These are phyloP conservation scores for Crossocerus cetratus DNA, from an alignment of 2,888 invertebrate species.

Conservation along the genomic window DNA sequence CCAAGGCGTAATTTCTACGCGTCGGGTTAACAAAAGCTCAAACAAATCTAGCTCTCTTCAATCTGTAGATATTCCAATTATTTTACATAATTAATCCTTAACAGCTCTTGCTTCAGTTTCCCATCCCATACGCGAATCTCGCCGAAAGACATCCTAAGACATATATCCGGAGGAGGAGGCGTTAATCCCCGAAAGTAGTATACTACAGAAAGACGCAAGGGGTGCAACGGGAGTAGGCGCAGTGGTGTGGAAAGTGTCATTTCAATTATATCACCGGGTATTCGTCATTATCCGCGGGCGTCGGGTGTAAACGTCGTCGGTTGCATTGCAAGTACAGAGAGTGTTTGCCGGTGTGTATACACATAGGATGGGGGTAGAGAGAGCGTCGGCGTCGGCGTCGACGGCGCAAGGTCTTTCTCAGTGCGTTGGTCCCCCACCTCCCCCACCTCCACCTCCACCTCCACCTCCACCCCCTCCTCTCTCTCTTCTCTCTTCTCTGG, in stretches of 20 bases:
- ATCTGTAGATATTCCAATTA: too few species aligned
- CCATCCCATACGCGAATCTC: too few species aligned
- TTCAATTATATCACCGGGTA: slow-evolving; percentile 43
- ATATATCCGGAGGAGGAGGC: neutral
- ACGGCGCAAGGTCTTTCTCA: slow-evolving; percentile 39
- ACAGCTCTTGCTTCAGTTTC: too few species aligned
- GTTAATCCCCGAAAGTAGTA: slow-evolving; percentile 1
- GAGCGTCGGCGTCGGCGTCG: neutral
- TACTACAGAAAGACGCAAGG: neutral
- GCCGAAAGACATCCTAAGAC: neutral
- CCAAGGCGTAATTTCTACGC: too few species aligned
- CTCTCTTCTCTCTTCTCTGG: neutral
- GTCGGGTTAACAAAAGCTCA: too few species aligned
- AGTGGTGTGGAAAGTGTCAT: slow-evolving; percentile 11
- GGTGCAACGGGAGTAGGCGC: neutral
- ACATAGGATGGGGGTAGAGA: slow-evolving; percentile 37
- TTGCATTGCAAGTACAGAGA: neutral
- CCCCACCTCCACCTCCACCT: slow-evolving; percentile 12
- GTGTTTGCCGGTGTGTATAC: slow-evolving; percentile 27
- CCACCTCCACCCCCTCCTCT: slow-evolving; percentile 27
- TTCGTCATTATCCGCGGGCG: slow-evolving; percentile 25
- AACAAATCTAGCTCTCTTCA: too few species aligned
- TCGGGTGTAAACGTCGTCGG: neutral
- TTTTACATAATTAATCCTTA: too few species aligned
- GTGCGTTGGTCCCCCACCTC: too few species aligned